Evolutionary conservation across 2,888 invertebrate genomes (phyloP).

Genomic region (Drosophila ustulata): DNA sequence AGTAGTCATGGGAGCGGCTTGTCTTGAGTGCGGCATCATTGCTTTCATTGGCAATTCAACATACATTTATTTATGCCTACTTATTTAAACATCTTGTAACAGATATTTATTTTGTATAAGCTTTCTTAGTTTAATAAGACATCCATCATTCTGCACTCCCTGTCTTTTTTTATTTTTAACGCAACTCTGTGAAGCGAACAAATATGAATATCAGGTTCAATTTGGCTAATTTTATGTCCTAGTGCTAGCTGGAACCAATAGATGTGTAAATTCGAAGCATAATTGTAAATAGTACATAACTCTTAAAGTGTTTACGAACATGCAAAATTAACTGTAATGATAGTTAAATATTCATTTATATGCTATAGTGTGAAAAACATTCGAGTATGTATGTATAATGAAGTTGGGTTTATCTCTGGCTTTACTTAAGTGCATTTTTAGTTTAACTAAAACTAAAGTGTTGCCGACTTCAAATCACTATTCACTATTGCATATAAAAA

Average conservation of each 20-base stretch:
- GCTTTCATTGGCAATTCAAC: slow-evolving; percentile 64
- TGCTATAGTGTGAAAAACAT: slow-evolving; percentile 43
- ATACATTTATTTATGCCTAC: slow-evolving; percentile 71
- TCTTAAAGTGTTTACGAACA: slow-evolving; percentile 65
- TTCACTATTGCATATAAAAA: not conserved
- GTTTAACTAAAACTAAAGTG: slow-evolving; percentile 1
- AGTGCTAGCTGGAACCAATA: slow-evolving; percentile 75
- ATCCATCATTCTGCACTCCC: slow-evolving; percentile 15
- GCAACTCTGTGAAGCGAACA: slow-evolving; percentile 21
- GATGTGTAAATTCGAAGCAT: slow-evolving; percentile 63
- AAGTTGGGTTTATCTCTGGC: slow-evolving; percentile 25
- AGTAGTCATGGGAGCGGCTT: slow-evolving; percentile 85
- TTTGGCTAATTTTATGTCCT: slow-evolving; percentile 41
- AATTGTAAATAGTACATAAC: slow-evolving; percentile 65
- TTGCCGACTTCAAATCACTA: not conserved
- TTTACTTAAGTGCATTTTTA: slow-evolving; percentile 20
- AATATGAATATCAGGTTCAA: slow-evolving; percentile 37
- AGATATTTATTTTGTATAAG: slow-evolving; percentile 34
- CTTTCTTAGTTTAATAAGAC: slow-evolving; percentile 36
- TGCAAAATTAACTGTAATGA: slow-evolving; percentile 50
- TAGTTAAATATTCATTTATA: slow-evolving; percentile 63
- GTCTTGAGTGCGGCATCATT: slow-evolving; percentile 80
- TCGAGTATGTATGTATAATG: slow-evolving; percentile 25
- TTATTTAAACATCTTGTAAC: slow-evolving; percentile 73
- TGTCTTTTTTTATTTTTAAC: not conserved